These are phyloP conservation scores for Astreopora myriophthalma DNA, from an alignment of 64 coral and sea anemone genomes.

Conservation along the genomic window DNA sequence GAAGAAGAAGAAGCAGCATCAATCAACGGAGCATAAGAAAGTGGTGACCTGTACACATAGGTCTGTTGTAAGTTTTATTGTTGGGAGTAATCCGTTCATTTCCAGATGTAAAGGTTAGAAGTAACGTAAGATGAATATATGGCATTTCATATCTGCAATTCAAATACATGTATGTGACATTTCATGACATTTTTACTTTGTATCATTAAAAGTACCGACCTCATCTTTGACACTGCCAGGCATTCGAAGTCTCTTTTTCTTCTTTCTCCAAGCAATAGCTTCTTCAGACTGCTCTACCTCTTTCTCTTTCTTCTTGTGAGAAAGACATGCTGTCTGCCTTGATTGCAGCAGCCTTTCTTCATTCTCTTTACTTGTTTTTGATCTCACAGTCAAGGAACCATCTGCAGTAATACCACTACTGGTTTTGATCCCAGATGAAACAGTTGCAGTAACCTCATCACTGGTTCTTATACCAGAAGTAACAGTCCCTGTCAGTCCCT, in stretches of 20 bases:
- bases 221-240: slow-evolving; percentile 89
- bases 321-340: not conserved
- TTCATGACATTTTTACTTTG: too few relatives aligned
- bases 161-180: too few relatives aligned
- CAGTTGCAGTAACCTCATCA: not conserved
- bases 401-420: not conserved
- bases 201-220: too few relatives aligned
- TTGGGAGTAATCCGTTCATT: too few relatives aligned
- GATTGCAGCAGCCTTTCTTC: not conserved
- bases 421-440: not conserved
- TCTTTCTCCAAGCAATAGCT: slow-evolving; percentile 57
- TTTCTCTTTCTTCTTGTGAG: slow-evolving; percentile 43
- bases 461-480: not conserved
- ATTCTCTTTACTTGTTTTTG: slow-evolving; percentile 17
- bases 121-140: too few relatives aligned
- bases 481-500: not conserved
- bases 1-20: too few relatives aligned
- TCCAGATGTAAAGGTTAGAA: too few relatives aligned
- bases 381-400: not conserved
- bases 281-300: slow-evolving; percentile 70
- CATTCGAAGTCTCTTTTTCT: slow-evolving; percentile 75
- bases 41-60: too few relatives aligned
- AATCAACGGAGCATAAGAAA: too few relatives aligned
- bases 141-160: too few relatives aligned
- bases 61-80: too few relatives aligned